Evolutionary conservation across 2,113 vertebrate genomes (phyloP), one percentile per base, ranked within the genome.

Genomic region (Psettodes erumei): DNA sequence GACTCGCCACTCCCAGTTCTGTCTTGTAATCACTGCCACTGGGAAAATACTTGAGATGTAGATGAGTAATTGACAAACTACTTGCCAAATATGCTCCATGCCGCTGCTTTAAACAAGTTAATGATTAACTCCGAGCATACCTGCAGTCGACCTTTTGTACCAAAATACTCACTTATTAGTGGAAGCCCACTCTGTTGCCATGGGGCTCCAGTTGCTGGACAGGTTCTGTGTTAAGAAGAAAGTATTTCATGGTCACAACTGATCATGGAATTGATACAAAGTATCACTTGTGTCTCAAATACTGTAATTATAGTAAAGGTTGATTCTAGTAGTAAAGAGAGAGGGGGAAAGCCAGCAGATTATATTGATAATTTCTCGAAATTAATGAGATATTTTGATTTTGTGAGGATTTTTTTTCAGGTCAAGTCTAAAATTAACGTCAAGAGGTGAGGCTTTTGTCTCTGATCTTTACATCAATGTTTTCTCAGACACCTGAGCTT

Each of bases 161-260:
- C 75, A 90, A 89, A 89, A 93, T 91, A 90, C 90, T 94, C 81
- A 94, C 91, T 92, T 92, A 93, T 94, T 93, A 92, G 81, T 77
- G 68, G 78, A 82, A 87, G 77, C 68, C 25, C 13, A 61, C 59
- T 89, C 70, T 63, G 93, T 95, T 94, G 88, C 93, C 83, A 93
- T 93, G 91, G 90, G 51, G 60, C 82, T 70, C 51, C 61, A 85
- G 19, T 68, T 45, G 33, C 40, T 78, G 71, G 84, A n/a, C 87
- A 86, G 84, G 75, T 63, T 84, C 82, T 75, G 38, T 64, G 72
- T 71, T 84, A 88, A 67, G 30, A 77, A 55, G 61, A 50, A 84
- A 71, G 55, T 67, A 66, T 86, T n/a, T 81, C 62, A 78, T 75
- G 81, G 63, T 71, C 28, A 73, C 10, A 54, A 37, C 58, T 19